Percentiles rank a stretch among this genome's conserved stretches.
Conservation (phyloP, 2,797 vertebrate species). For the Bucorvus abyssinicus region DNA sequence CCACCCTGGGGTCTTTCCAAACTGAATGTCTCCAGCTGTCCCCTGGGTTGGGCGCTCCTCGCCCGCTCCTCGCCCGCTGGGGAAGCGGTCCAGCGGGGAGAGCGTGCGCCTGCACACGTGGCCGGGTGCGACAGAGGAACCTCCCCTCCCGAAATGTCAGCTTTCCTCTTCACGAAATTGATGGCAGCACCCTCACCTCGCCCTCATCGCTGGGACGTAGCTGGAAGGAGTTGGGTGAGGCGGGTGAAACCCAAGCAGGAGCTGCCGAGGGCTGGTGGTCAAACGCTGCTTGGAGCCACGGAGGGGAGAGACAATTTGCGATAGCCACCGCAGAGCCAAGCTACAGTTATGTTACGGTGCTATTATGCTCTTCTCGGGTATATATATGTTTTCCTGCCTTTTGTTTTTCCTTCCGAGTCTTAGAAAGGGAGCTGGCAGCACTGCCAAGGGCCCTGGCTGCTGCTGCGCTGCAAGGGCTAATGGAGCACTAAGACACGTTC, state of each 20-base stretch:
- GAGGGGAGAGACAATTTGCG: background rate
- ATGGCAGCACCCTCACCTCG: no score
- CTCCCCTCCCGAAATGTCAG: background rate
- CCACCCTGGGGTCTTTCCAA: background rate
- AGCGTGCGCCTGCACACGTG: background rate
- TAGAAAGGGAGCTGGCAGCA: background rate
- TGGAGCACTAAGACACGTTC: constrained; percentile 1
- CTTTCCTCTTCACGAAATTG: background rate
- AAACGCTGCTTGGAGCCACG: background rate
- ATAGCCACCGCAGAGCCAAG: background rate
- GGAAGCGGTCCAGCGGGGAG: background rate
- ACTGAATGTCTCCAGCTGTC: background rate
- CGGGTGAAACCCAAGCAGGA: background rate
- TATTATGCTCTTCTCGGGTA: fast-evolving
- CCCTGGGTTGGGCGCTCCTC: background rate
- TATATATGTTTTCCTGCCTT: background rate
- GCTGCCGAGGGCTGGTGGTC: fast-evolving
- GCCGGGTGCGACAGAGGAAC: background rate
- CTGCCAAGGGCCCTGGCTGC: background rate
- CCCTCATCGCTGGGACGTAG: fast-evolving
- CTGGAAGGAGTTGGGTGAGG: background rate
- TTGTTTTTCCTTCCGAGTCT: background rate
- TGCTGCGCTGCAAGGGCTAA: background rate
- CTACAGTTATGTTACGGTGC: background rate
- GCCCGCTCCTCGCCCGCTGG: background rate